Evolutionary conservation across 2,888 invertebrate species (phyloP).

Genomic region (Dorcus parallelipipedus): DNA sequence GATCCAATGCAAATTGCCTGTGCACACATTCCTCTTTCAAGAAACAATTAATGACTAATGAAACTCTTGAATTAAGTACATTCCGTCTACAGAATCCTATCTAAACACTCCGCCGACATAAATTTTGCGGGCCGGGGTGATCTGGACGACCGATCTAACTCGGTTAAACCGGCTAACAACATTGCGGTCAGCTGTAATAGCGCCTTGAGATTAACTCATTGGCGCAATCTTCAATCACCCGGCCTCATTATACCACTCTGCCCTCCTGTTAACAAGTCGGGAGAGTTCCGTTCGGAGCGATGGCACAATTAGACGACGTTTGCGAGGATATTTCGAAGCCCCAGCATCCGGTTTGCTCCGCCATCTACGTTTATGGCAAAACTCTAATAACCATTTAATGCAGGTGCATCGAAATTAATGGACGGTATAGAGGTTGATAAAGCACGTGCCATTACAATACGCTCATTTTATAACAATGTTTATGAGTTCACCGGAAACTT

Average conservation of each 20-base stretch:
- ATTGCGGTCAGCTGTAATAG: conserved; percentile 28
- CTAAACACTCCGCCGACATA: neutral
- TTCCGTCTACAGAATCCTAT: neutral
- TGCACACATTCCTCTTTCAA: neutral
- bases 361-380: too few relatives aligned
- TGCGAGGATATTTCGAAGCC: too few relatives aligned
- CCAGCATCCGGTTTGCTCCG: too few relatives aligned
- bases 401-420: too few relatives aligned
- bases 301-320: too few relatives aligned
- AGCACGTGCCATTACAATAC: too few relatives aligned
- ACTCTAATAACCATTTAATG: too few relatives aligned
- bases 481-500: too few relatives aligned
- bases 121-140: conserved; percentile 3
- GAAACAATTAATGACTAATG: conserved; percentile 1
- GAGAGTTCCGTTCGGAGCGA: conserved; percentile 13
- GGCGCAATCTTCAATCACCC: conserved; percentile 30
- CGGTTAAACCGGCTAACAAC: conserved; percentile 20
- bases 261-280: conserved; percentile 28
- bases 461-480: too few relatives aligned
- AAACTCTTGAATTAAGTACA: neutral
- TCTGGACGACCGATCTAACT: conserved; percentile 19
- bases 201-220: conserved; percentile 31
- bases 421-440: too few relatives aligned
- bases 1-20: too few relatives aligned
- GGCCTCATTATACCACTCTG: conserved; percentile 23